These are phyloP conservation scores for Archivesica marissinica DNA, from an alignment of 1,140 invertebrate genomes.

Conservation along the genomic window DNA sequence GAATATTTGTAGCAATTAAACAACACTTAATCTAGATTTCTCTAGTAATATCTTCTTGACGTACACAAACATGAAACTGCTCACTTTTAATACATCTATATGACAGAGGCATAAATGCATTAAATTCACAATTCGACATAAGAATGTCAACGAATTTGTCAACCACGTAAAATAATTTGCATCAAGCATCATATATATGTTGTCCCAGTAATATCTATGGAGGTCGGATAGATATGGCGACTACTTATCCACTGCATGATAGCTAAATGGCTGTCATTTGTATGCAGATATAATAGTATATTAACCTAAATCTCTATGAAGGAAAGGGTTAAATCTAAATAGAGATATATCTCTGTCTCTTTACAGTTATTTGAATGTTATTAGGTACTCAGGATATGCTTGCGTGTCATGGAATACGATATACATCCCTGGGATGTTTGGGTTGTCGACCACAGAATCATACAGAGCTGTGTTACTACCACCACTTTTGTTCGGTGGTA, in stretches of 20 bases:
- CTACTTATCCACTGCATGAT: background rate
- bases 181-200: background rate
- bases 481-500: constrained; percentile 40
- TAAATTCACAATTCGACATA: too few species aligned
- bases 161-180: too few species aligned
- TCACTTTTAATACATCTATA: too few species aligned
- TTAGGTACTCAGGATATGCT: constrained; percentile 75
- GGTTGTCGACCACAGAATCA: constrained; percentile 71
- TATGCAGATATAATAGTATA: background rate
- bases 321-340: background rate
- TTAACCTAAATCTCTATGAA: background rate
- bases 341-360: background rate
- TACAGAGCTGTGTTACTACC: constrained; percentile 42
- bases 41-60: too few species aligned
- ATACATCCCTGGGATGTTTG: constrained; percentile 64
- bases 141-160: too few species aligned
- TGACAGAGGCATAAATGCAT: too few species aligned
- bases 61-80: too few species aligned
- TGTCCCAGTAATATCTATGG: background rate
- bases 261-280: background rate
- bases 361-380: constrained; percentile 68
- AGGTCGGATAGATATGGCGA: background rate
- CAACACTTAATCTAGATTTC: too few species aligned
- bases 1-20: too few species aligned
- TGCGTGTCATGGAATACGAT: constrained; percentile 77